Evolutionary conservation across 1,140 invertebrate species (phyloP).

Genomic region (Diplogasteroides magnus): DNA sequence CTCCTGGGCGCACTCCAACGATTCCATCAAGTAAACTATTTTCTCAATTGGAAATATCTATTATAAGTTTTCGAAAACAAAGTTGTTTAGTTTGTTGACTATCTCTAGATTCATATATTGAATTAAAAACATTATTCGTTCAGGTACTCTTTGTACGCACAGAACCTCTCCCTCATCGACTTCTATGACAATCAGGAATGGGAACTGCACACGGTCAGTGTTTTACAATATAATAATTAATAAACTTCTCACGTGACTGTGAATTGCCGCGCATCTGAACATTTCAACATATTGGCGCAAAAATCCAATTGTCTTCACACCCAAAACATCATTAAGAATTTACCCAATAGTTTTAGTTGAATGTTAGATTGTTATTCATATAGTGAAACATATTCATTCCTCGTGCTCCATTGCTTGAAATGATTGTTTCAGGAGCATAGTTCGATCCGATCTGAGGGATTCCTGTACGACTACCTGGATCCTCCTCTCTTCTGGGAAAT

Average conservation of each 20-base stretch:
- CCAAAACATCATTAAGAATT: too few relatives aligned
- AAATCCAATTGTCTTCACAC: too few relatives aligned
- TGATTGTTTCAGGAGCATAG: too few relatives aligned
- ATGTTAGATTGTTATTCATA: too few relatives aligned
- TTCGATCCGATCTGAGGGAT: conserved; percentile 49
- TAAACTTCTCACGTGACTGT: neutral
- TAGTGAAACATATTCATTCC: too few relatives aligned
- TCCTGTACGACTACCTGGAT: conserved; percentile 53
- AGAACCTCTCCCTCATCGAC: conserved; percentile 52
- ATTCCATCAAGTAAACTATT: conserved; percentile 44
- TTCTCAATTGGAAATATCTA: neutral
- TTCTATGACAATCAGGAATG: conserved; percentile 56
- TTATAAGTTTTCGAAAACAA: neutral
- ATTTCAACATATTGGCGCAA: too few relatives aligned
- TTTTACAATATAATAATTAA: conserved; percentile 5
- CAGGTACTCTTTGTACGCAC: conserved; percentile 47
- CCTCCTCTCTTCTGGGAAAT: conserved; percentile 55
- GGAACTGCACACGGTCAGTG: conserved; percentile 40
- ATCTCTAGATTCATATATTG: neutral
- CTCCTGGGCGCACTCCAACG: conserved; percentile 55
- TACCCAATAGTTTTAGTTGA: too few relatives aligned
- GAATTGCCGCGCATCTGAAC: too few relatives aligned
- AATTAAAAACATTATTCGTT: neutral
- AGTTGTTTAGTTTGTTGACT: conserved; percentile 3
- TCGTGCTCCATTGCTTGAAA: too few relatives aligned